Evolutionary conservation across 2,113 vertebrate species (phyloP).

Genomic region (Glareola pratincola): DNA sequence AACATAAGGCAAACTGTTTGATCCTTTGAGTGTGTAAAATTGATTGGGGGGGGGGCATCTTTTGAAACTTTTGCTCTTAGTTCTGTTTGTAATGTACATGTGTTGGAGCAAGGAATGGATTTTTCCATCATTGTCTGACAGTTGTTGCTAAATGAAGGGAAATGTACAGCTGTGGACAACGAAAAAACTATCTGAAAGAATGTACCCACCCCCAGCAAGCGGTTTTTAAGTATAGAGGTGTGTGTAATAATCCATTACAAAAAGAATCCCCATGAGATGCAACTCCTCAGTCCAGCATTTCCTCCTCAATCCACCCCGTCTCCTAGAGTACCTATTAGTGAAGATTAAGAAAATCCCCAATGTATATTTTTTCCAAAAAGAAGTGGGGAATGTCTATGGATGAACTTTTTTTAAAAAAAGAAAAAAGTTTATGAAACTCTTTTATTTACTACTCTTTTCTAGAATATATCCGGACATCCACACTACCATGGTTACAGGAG

Average conservation of each 20-base stretch:
- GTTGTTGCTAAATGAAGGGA: neutral
- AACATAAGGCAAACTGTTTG: neutral
- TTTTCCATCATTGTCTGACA: neutral
- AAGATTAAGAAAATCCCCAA: neutral
- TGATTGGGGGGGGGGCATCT: neutral
- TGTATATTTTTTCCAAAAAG: neutral
- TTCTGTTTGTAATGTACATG: neutral
- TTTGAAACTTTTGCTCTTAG: neutral
- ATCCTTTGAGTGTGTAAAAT: neutral
- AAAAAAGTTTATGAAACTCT: neutral
- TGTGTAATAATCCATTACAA: neutral
- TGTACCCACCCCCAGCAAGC: accelerated
- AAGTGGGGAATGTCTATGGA: neutral
- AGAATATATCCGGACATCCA: neutral
- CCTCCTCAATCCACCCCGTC: neutral
- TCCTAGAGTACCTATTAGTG: neutral
- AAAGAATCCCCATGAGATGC: neutral
- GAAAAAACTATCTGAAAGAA: neutral
- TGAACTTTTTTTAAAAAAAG: neutral
- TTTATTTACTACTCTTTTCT: neutral
- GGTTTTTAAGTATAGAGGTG: neutral
- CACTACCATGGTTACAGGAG: neutral
- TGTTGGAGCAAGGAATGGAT: neutral
- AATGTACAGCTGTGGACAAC: neutral
- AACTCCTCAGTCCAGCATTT: neutral